These are phyloP conservation scores for Cryptoprocta ferox DNA, from an alignment of 2,797 vertebrate species.

Conservation along the genomic window DNA sequence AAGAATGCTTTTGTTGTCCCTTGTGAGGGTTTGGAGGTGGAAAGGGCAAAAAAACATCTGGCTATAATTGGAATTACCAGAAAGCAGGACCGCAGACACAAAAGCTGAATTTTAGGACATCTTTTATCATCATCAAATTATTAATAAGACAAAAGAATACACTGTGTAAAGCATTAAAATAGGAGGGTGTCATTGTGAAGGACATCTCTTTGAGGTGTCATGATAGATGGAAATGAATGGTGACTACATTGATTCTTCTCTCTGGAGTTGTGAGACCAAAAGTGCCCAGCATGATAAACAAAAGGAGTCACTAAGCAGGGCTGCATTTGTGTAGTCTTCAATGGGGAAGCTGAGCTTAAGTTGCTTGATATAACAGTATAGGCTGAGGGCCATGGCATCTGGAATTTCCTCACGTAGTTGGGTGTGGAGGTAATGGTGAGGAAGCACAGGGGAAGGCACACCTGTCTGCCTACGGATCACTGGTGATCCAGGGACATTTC, in stretches of 20 bases:
- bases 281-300: not conserved
- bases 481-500: not conserved
- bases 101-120: constrained; percentile 54
- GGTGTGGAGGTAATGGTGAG: not conserved
- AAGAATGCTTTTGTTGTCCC: constrained; percentile 19
- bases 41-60: constrained; percentile 60
- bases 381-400: not conserved
- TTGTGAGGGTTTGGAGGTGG: not conserved
- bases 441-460: not conserved
- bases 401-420: not conserved
- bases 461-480: constrained; percentile 6
- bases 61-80: constrained; percentile 24
- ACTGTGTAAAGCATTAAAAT: constrained; percentile 54
- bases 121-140: constrained; percentile 68
- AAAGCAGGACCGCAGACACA: constrained; percentile 52
- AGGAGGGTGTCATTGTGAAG: constrained; percentile 51
- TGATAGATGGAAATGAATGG: constrained; percentile 8
- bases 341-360: not conserved
- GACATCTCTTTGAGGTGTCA: constrained; percentile 56
- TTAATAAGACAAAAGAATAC: constrained; percentile 67
- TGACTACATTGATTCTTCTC: constrained; percentile 50
- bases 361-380: not conserved
- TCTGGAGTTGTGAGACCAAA: not conserved
- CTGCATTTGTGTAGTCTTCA: not conserved
- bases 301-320: not conserved